Evolutionary conservation across 2,888 invertebrate species (phyloP), one percentile per base, ranked within the genome.

Genomic region (Tenthredo distinguenda): DNA sequence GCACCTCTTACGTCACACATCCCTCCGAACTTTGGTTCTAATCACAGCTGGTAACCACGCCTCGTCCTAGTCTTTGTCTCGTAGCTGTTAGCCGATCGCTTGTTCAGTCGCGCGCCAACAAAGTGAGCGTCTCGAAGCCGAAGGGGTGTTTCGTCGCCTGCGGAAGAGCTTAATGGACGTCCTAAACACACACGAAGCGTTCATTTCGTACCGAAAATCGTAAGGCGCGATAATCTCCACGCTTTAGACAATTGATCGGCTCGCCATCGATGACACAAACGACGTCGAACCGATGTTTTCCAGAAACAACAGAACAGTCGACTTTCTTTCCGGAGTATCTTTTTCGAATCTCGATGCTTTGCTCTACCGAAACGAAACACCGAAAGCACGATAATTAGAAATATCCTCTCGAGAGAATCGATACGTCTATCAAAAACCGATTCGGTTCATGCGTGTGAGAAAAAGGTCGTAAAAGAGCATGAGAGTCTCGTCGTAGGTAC

Each of bases 141-240:
- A 47, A 15, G 76, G 34, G 76, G 18, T 50, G 47, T 21, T 50
- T 50, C 50, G 37, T 31, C 76, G 47, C 50, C 18, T 77, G 50
- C 18, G 50, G 79, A 79, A 79, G 58, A 79, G 79, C 79, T 62
- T 79, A 79, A 79, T 79, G 50, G 58, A 79, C 21, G 79, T 79
- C 58, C 58, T 58, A 58, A 79, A 62, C 34, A 79, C 58, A 58
- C 58, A 58, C 79, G 12, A 55, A 55, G 40, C 43, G 72, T 74
- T 74, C 43, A 74, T 74, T 74, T 31, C 72, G 72, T 34, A 74
- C 37, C 72, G 72, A 43, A 74, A 40, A 74, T 43, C 43, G 43
- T 21, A 18, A 21, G 43, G 21, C 76, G 18, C 40, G 47, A 50
- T 77, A 50, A 77, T 77, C 50, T 31, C 4, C 18, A 31, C 31